These are phyloP conservation scores for Syngnathus typhle DNA, from an alignment of 2,113 vertebrate genomes.

Conservation along the genomic window DNA sequence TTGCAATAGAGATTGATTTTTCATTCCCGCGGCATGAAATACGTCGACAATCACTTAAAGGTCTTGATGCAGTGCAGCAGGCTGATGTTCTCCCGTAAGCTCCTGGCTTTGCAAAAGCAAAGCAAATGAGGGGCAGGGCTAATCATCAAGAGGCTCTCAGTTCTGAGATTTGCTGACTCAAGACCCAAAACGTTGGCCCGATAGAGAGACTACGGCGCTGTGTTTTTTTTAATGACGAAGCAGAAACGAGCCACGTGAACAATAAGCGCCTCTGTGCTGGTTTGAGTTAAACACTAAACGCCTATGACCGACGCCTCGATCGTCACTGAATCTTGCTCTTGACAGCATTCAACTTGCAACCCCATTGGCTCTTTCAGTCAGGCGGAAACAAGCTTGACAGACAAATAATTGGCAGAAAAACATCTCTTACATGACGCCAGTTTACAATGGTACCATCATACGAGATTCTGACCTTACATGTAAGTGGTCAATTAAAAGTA, in stretches of 20 bases:
- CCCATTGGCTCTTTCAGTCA: too few relatives aligned
- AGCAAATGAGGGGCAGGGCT: neutral
- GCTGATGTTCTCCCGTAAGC: neutral
- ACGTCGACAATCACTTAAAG: neutral
- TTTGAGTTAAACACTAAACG: neutral
- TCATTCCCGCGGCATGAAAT: constrained; percentile 2
- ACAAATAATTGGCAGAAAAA: too few relatives aligned
- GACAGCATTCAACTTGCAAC: neutral
- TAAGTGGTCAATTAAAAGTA: too few relatives aligned
- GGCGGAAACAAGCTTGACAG: too few relatives aligned
- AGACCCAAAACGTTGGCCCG: neutral
- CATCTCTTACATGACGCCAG: too few relatives aligned
- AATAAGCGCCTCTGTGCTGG: neutral
- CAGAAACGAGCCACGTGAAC: neutral
- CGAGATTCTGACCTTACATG: too few relatives aligned
- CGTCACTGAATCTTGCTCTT: neutral
- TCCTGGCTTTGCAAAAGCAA: neutral
- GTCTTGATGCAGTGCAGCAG: neutral
- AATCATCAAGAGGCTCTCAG: constrained; percentile 2
- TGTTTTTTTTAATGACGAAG: neutral
- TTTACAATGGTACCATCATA: too few relatives aligned
- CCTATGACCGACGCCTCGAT: neutral
- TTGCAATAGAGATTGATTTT: neutral
- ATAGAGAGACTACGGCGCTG: neutral
- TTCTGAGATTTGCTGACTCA: constrained; percentile 1